Conservation (phyloP, 35 echinoderm and acorn worm species). For the Lytechinus variegatus region DNA sequence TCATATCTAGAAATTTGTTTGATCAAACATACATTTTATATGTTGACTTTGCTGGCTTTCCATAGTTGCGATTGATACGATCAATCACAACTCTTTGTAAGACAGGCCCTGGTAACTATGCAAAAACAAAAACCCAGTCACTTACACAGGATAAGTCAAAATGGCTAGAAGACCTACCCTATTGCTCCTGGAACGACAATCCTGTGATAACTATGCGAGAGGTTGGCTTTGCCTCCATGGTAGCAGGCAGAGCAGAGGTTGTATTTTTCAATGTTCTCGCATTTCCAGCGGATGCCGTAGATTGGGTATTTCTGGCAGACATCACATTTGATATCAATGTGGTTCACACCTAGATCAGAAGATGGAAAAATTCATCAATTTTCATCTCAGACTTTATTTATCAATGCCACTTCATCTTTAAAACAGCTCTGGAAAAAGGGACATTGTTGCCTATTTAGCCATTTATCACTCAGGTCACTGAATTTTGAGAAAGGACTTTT, state of each 20-base stretch:
- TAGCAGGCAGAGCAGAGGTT: constrained; percentile 73
- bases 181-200: constrained; percentile 45
- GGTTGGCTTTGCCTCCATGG: constrained; percentile 60
- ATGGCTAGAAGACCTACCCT: constrained; percentile 46
- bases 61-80: too few species aligned
- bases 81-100: too few species aligned
- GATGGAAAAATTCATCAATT: neutral
- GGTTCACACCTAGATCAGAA: constrained; percentile 56
- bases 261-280: constrained; percentile 60
- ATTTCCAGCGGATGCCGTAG: constrained; percentile 69
- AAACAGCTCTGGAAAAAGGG: too few species aligned
- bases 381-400: neutral
- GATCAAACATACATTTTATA: too few species aligned
- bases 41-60: too few species aligned
- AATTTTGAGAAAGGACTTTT: too few species aligned
- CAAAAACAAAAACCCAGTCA: too few species aligned
- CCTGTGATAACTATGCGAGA: constrained; percentile 53
- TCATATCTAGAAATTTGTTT: too few species aligned
- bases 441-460: too few species aligned
- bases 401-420: too few species aligned
- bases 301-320: constrained; percentile 58
- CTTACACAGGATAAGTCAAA: neutral
- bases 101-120: too few species aligned
- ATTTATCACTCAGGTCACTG: too few species aligned
- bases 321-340: constrained; percentile 57